phyloP scores from a whole-genome alignment of 2,113 vertebrate species.

The Cochlearius cochlearius region DNA sequence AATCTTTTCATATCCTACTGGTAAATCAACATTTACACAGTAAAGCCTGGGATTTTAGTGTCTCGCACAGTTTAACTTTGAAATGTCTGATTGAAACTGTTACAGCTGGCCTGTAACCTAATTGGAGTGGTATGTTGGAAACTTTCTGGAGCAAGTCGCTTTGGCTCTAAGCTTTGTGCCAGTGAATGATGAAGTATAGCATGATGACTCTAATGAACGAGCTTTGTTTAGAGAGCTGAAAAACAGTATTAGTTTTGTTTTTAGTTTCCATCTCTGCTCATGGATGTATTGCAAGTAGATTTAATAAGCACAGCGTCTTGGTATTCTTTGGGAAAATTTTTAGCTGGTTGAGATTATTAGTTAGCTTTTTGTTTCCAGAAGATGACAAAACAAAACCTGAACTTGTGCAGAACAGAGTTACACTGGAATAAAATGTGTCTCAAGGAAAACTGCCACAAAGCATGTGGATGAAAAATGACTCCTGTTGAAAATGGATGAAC shows the following conservation, averaged over 20 bases:
- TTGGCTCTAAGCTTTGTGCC: conserved; percentile 28
- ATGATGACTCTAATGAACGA: conserved; percentile 25
- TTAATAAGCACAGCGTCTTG: background rate
- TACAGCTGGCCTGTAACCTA: conserved; percentile 58
- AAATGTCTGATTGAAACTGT: conserved; percentile 9
- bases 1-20: conserved; percentile 17
- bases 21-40: background rate
- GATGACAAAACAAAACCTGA: background rate
- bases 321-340: background rate
- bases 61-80: background rate
- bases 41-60: conserved; percentile 24
- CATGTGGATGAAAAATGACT: background rate
- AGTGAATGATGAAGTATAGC: conserved; percentile 22
- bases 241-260: conserved; percentile 8
- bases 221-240: conserved; percentile 33
- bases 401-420: background rate
- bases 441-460: background rate
- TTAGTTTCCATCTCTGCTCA: conserved; percentile 25
- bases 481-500: background rate
- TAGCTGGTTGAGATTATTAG: background rate
- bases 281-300: background rate
- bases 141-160: conserved; percentile 40
- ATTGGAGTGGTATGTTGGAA: conserved; percentile 50
- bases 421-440: background rate
- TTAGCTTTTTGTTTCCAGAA: background rate